Percentiles rank a stretch among this genome's conserved stretches.
These are phyloP conservation scores for Pseudotriccus pelzelni DNA, from an alignment of 2,797 vertebrate genomes.

Conservation along the genomic window DNA sequence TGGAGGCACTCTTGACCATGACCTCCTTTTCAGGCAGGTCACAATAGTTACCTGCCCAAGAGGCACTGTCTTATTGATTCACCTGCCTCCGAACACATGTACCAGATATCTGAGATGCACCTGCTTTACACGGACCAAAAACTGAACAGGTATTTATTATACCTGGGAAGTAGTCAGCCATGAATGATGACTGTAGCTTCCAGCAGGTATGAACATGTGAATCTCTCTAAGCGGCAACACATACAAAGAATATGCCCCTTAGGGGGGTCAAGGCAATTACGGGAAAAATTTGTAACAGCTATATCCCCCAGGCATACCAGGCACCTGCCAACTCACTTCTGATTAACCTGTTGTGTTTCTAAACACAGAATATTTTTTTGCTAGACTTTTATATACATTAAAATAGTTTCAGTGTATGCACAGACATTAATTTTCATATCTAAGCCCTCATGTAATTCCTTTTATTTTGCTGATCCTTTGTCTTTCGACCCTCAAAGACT, in stretches of 20 bases:
- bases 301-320: not conserved
- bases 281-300: not conserved
- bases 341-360: not conserved
- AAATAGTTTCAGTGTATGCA: not conserved
- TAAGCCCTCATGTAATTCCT: not conserved
- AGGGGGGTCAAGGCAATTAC: not conserved
- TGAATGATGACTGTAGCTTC: not conserved
- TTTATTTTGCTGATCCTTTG: not conserved
- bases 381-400: not conserved
- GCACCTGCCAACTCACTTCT: not conserved
- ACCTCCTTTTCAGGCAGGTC: conserved; percentile 64
- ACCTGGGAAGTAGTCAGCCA: not conserved
- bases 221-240: not conserved
- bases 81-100: conserved; percentile 53
- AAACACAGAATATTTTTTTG: not conserved
- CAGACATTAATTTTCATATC: not conserved
- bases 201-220: not conserved
- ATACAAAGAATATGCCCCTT: not conserved
- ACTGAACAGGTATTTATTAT: not conserved
- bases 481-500: not conserved
- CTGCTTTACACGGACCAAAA: conserved; percentile 8
- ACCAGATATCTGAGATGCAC: conserved; percentile 15
- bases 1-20: conserved; percentile 49
- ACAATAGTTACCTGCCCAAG: conserved; percentile 38
- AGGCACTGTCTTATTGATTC: conserved; percentile 60